Percentiles rank a stretch among this genome's conserved stretches.
Evolutionary conservation across 2,888 invertebrate species (phyloP).

Genomic region (Physocephala rufipes): DNA sequence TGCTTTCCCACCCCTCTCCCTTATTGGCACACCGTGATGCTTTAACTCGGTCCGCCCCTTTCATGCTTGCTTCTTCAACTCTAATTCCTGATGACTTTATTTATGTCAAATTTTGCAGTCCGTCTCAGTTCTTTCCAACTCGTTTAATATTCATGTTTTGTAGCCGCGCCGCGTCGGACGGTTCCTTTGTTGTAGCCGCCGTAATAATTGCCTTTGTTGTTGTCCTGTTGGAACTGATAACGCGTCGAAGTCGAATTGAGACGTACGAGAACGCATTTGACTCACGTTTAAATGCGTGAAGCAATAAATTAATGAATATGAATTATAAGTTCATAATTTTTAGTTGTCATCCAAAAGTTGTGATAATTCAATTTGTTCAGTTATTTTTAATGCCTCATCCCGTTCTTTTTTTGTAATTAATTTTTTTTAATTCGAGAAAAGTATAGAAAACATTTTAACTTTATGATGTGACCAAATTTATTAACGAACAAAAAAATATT

Average conservation of each 20-base stretch:
- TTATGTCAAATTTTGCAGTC: constrained; percentile 32
- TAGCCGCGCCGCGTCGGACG: constrained; percentile 25
- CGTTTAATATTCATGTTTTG: constrained; percentile 39
- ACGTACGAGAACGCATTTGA: constrained; percentile 22
- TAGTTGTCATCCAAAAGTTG: constrained; percentile 44
- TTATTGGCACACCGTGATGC: neutral
- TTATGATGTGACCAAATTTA: too few species aligned
- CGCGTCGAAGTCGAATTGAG: neutral
- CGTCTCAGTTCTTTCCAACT: constrained; percentile 41
- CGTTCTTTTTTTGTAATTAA: neutral
- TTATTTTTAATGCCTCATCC: constrained; percentile 23
- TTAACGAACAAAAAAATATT: too few species aligned
- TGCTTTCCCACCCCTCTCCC: neutral
- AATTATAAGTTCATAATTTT: constrained; percentile 48
- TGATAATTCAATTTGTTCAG: constrained; percentile 54
- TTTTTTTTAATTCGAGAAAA: too few species aligned
- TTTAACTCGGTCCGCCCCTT: constrained; percentile 24
- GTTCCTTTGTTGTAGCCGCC: constrained; percentile 33
- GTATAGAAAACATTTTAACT: too few species aligned
- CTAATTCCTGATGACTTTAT: constrained; percentile 20
- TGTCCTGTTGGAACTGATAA: constrained; percentile 2
- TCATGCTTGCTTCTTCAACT: constrained; percentile 37
- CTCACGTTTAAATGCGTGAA: constrained; percentile 50
- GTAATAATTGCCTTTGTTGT: constrained; percentile 31
- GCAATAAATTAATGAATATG: constrained; percentile 47